These are phyloP conservation scores for Caenorhabditis inopinata DNA, from an alignment of 1,140 invertebrate genomes.

Conservation along the genomic window DNA sequence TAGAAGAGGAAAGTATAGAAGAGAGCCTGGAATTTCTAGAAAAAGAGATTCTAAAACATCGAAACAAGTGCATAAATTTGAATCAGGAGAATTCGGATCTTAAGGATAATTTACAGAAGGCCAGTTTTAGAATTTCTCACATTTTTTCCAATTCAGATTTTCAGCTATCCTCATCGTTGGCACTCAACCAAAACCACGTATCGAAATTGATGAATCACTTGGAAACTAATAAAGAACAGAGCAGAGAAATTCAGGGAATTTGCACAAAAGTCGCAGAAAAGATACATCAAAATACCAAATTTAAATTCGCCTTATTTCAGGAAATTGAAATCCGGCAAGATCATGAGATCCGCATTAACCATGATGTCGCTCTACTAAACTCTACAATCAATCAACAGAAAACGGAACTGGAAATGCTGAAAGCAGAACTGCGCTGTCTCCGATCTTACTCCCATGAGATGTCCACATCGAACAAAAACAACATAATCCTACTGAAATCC, in stretches of 20 bases:
- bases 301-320: neutral
- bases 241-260: conserved; percentile 6
- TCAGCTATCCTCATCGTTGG: neutral
- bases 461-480: conserved; percentile 14
- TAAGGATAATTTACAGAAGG: neutral
- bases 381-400: conserved; percentile 5
- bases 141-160: neutral
- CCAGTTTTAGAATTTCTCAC: no score
- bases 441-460: conserved; percentile 14
- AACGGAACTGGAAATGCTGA: conserved; percentile 11
- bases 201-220: conserved; percentile 6
- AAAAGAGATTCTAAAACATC: neutral
- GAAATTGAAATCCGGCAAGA: neutral
- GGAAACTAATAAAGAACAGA: neutral
- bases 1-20: neutral
- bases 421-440: conserved; percentile 31
- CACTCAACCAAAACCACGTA: neutral
- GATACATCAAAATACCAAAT: no score
- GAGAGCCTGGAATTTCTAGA: neutral
- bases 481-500: conserved; percentile 22
- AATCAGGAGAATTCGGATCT: neutral
- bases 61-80: neutral
- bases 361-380: neutral
- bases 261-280: conserved; percentile 5
- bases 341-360: neutral